phyloP scores from a whole-genome alignment of 2,113 vertebrate species.

The Grammatotria lemairii region DNA sequence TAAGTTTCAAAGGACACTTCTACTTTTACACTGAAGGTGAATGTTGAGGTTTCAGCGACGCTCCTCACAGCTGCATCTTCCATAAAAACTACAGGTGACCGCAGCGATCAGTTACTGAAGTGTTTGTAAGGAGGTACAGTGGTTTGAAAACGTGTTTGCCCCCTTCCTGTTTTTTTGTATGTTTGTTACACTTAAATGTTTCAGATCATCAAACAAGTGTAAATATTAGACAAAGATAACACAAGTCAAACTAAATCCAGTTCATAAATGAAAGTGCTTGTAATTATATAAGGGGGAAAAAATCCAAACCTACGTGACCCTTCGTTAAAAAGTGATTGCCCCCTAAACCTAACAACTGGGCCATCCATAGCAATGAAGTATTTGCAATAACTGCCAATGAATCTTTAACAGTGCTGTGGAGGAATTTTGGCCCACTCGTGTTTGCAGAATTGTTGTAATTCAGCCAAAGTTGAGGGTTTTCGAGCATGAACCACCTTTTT shows the following conservation, averaged over 20 bases:
- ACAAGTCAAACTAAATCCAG: background rate
- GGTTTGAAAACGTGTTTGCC: background rate
- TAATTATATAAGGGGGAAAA: background rate
- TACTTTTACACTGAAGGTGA: background rate
- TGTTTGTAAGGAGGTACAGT: background rate
- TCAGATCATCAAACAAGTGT: background rate
- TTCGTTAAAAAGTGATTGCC: background rate
- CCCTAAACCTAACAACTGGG: background rate
- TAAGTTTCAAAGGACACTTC: rapidly evolving
- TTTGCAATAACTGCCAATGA: background rate
- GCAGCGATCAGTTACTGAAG: background rate
- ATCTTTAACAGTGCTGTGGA: background rate
- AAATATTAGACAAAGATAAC: background rate
- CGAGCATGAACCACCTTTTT: background rate
- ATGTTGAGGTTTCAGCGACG: background rate
- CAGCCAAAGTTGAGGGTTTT: background rate
- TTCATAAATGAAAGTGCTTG: background rate
- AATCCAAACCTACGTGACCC: background rate
- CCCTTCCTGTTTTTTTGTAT: background rate
- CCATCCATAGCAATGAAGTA: background rate
- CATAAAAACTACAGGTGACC: background rate
- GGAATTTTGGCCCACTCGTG: background rate
- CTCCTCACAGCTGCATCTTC: background rate
- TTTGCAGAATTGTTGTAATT: background rate
- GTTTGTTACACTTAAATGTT: background rate